These are phyloP conservation scores for Amphiprion percula DNA, from an alignment of 2,113 vertebrate genomes.

Conservation along the genomic window DNA sequence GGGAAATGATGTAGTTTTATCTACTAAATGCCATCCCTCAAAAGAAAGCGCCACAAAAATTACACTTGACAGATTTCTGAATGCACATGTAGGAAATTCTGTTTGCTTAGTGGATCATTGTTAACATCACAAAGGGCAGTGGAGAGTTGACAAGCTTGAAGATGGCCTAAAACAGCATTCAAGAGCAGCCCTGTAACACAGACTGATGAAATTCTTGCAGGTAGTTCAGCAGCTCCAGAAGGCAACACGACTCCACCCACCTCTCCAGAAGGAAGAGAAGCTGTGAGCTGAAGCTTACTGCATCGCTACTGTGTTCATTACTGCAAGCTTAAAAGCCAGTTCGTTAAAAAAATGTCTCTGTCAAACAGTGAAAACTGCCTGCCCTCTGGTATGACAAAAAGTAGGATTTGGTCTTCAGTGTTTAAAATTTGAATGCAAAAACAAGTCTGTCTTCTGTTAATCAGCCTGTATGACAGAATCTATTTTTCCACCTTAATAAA, in stretches of 20 bases:
- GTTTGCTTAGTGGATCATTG: not conserved
- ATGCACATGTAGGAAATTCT: not conserved
- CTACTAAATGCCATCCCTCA: not conserved
- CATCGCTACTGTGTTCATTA: not conserved
- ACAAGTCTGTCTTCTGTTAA: no score
- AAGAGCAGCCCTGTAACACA: not conserved
- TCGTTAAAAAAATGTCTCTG: no score
- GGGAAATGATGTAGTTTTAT: no score
- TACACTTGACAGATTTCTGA: not conserved
- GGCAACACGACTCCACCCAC: not conserved
- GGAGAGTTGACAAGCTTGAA: not conserved
- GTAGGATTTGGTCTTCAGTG: no score
- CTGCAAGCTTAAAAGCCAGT: no score
- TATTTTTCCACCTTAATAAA: no score
- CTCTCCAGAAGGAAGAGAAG: not conserved
- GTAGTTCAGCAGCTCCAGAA: slow-evolving; percentile 18
- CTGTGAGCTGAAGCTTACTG: not conserved
- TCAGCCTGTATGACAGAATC: no score
- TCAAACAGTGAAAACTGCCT: no score
- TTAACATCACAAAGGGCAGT: not conserved
- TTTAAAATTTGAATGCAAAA: no score
- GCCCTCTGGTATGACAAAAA: no score
- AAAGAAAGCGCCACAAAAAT: not conserved
- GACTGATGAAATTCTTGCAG: slow-evolving; percentile 13
- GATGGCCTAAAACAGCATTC: not conserved